Percentiles rank a stretch among this genome's conserved stretches.
Evolutionary conservation across 2,888 invertebrate genomes (phyloP).

Genomic region (Sminthurides aquaticus): DNA sequence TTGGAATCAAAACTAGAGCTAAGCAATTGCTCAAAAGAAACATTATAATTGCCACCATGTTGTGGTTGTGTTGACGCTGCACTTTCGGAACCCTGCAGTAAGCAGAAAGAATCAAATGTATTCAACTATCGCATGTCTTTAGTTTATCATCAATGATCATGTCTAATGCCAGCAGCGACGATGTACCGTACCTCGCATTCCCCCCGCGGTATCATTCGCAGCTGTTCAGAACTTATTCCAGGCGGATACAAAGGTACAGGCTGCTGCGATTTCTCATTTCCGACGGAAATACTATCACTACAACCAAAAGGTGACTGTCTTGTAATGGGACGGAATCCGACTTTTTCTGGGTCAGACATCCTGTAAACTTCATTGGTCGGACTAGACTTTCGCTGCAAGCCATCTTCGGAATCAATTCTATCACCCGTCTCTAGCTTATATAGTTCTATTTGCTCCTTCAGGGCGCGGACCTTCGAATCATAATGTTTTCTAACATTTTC

Average conservation of each 20-base stretch:
- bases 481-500: conserved; percentile 29
- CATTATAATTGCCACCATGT: conserved; percentile 32
- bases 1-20: conserved; percentile 36
- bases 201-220: conserved; percentile 42
- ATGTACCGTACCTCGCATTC: conserved; percentile 39
- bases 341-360: neutral
- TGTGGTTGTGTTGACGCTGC: conserved; percentile 29
- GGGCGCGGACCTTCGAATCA: conserved; percentile 27
- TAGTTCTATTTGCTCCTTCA: conserved; percentile 34
- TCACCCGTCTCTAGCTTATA: conserved; percentile 13
- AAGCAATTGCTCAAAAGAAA: conserved; percentile 41
- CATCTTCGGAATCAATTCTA: conserved; percentile 10
- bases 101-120: conserved; percentile 5
- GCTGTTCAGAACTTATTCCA: conserved; percentile 31
- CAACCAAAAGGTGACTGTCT: conserved; percentile 23
- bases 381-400: conserved; percentile 12
- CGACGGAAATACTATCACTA: neutral
- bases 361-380: conserved; percentile 7
- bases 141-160: conserved; percentile 6
- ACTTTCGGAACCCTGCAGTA: conserved; percentile 42
- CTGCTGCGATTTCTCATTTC: conserved; percentile 19
- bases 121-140: neutral
- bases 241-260: conserved; percentile 32
- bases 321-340: conserved; percentile 14
- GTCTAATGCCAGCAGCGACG: neutral